Base-by-base conservation (phyloP, 2,888 invertebrate species). In the Hecatera dysodea region DNA sequence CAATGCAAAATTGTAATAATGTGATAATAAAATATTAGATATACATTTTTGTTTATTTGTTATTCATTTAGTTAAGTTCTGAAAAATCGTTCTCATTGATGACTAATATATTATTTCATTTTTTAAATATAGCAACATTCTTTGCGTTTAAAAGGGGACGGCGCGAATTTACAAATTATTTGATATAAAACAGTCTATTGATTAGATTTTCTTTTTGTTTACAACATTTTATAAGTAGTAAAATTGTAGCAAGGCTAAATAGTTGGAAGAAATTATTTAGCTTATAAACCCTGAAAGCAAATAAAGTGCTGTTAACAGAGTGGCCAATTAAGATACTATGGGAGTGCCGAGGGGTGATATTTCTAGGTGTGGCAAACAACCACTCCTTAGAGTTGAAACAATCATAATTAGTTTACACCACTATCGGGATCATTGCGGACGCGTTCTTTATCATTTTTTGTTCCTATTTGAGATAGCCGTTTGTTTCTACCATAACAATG, bases 331-430 rank as follows among this genome's bases (percentile, higher is more conserved):
- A 64, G 75, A 69, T 61, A 62, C 36, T 63, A 83, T 75, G 90
- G 93, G 93, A 89, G 93, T 89, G 94, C 85, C 93, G 85, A 84
- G 86, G 90, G 89, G 87, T 89, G 89, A 88, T 89, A 89, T 85
- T 89, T 79, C 69, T 84, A 93, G 95, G 95, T 93, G 95, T 89
- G 95, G 94, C 93, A 85, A 88, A 50, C 48, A 88, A 91, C 93
- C 95, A 94, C 95, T 93, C 95, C 94, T 93, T 82, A 81, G 84
- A 93, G 93, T 92, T 91, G 88, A 91, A 86, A 90, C 91, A 93
- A 93, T 93, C 86, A 90, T 91, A 93, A 93, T 93, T 94, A 93
- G 93, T 92, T 92, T 90, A 88, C 87, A 88, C 88, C 88, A 83
- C 84, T 87, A 84, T 84, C 84, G 84, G 83, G 87, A 84, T 88